Evolutionary conservation across 2,888 invertebrate species (phyloP), one percentile per base, ranked within the genome.

Genomic region (Andrena camellia): DNA sequence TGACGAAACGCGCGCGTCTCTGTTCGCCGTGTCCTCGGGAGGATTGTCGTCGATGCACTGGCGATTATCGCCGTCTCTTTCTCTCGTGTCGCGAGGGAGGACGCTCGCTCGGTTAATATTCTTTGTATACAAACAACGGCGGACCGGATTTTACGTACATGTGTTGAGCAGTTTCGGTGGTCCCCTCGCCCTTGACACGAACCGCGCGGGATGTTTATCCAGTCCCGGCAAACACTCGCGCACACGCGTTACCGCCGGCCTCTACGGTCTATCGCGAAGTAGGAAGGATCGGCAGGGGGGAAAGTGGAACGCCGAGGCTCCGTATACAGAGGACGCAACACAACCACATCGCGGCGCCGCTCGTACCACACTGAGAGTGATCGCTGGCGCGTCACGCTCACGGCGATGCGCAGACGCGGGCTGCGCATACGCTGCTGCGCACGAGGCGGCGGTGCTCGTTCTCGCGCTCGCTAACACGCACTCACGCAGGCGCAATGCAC

Each of bases 341-440:
- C 85, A 33, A 83, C 86, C 88, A 78, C 77, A 86, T 86, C 78
- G 86, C 86, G 78, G 87, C 88, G 88, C 88, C 89, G 91, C 77
- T 89, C 88, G 89, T 86, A 88, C 89, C 88, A 90, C 90, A 93
- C 93, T 93, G 93, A 92, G 91, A 90, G 88, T 89, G 91, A 92
- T 89, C 89, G 90, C 86, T 90, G 88, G 89, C 84, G 89, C 90
- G 90, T 89, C 91, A 89, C 90, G 89, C 90, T 91, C 88, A 89
- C 86, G 80, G 88, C 68, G 84, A 84, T 87, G 89, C 90, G 90
- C 87, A 90, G 88, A 87, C 88, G 89, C 86, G 84, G 81, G 75
- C 85, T 86, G 87, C 90, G 91, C 91, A 84, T 63, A 78, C 71
- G 80, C 86, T 33, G 82, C 70, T 88, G 88, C 90, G 90, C 90